Evolutionary conservation across 2,113 vertebrate genomes (phyloP), one percentile per base, ranked within the genome.

Genomic region (Equus przewalskii): DNA sequence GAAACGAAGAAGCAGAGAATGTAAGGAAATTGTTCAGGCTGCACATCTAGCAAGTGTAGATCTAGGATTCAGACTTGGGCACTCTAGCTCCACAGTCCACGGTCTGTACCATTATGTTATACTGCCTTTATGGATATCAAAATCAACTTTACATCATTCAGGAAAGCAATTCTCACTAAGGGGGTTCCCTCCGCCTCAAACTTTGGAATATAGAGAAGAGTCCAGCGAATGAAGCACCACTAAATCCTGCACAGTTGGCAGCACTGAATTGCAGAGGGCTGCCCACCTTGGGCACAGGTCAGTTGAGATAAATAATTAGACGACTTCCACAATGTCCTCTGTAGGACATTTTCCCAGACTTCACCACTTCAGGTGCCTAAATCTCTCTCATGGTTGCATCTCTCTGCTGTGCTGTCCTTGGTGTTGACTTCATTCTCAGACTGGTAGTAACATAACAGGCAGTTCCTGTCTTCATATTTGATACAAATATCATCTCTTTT

Each of bases 361-460:
- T 15, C 18, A 21, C 16, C 26, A 12, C 8, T 30, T n/a, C 2
- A 3, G 3, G 2, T 13, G 26, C 8, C 26, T 3, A 26, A 33
- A 4, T 73, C n/a, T 41, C 33, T 54, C 58, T 82, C 41, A 16
- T 6, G 6, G 72, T 5, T 28, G 4, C 8, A 36, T 36, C 6
- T 75, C 51, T 85, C 44, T 30, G 6, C 11, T 86, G 5, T 16
- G 41, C 14, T 51, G 21, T 62, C 16, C 1, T 69, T 6, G 56
- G 2, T 49, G 21, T 6, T 54, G 13, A 64, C 21, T 41, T 67
- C 22, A 46, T 84, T 49, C 51, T 60, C 64, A 51, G 30, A 73
- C 30, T 51, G 7, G 8, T 4, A 41, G 28, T n/a, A 49, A 89
- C 36, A 8, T 51, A 44, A n/a, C 12, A 7, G 11, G 26, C 21